Base-by-base conservation (phyloP, 2,888 invertebrate genomes). In the Sinopyrophorus schimmeli region DNA sequence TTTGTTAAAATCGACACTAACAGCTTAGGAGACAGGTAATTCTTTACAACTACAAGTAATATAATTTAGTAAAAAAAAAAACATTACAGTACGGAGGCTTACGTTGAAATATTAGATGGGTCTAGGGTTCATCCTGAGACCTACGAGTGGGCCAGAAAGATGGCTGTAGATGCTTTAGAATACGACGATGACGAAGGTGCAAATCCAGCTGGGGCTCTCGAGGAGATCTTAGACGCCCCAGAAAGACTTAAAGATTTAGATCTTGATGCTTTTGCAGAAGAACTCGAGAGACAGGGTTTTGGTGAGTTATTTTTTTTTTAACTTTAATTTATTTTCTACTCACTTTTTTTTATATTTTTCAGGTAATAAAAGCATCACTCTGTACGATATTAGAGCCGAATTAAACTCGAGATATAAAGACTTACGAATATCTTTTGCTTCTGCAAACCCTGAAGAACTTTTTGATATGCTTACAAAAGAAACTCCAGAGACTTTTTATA, bases 111-210 rank as follows among this genome's bases (percentile, higher is more conserved):
- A 1, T 76, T 99, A 39, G 99, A 99, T 68, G 96, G 97, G 0
- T 96, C 98, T 0, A 81, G 99, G 61, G 97, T 99, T 0, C 99
- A 99, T 76, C 98, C 98, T 0, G 99, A 99, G 76, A 95, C 97
- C 0, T 99, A 99, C 72, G 99, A 99, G 68, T 98, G 98, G 98
- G 99, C 99, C 0, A 79, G 98, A 24, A 99, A 99, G 76, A 99
- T 99, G 98, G 99, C 99, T 0, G 96, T 98, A 0, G 99, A 99
- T 74, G 99, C 99, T 1, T 76, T 99, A 31, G 99, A 99, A 65
- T 96, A 97, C 63, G 97, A 98, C 67, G 97, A 97, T 65, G 97
- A 97, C 66, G 95, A 95, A 69, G 95, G 94, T 60, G 89, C 90
- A 0, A 95, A 96, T 74, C 96, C 97, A 0, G 96, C 97, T 0